These are phyloP conservation scores for Apodemus sylvaticus DNA, from an alignment of 2,113 vertebrate genomes.

Conservation along the genomic window DNA sequence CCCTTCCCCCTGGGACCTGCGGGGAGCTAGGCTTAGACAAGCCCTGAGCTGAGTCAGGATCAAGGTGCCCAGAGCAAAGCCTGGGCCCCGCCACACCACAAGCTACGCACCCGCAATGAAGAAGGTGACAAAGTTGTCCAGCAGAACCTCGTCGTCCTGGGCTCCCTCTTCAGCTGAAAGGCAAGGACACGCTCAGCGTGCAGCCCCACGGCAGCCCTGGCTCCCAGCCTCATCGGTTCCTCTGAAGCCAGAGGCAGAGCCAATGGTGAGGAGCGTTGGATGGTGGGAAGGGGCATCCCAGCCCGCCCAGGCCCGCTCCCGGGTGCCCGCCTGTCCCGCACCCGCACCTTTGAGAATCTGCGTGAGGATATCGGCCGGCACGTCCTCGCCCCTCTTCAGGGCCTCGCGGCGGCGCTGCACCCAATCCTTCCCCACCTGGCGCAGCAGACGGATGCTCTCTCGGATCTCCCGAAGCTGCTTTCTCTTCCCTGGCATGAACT, in stretches of 20 bases:
- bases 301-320: rapidly evolving
- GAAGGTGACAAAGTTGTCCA: constrained; percentile 96
- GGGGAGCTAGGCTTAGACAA: rapidly evolving
- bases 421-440: constrained; percentile 89
- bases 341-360: constrained; percentile 90
- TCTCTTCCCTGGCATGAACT: constrained; percentile 87
- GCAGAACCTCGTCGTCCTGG: constrained; percentile 89
- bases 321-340: too few species aligned
- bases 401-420: constrained; percentile 87
- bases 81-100: rapidly evolving
- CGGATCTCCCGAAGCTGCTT: constrained; percentile 86
- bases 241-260: not conserved
- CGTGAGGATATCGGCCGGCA: constrained; percentile 91
- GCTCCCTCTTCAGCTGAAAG: constrained; percentile 87
- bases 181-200: not conserved
- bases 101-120: constrained; percentile 93
- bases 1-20: rapidly evolving
- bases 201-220: not conserved
- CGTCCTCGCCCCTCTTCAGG: constrained; percentile 86
- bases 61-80: not conserved
- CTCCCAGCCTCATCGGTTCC: not conserved
- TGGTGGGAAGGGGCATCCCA: too few species aligned
- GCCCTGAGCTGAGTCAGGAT: not conserved
- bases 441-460: constrained; percentile 87
- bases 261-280: rapidly evolving